Evolutionary conservation across 2,113 vertebrate species (phyloP).

Genomic region (Murina feae): DNA sequence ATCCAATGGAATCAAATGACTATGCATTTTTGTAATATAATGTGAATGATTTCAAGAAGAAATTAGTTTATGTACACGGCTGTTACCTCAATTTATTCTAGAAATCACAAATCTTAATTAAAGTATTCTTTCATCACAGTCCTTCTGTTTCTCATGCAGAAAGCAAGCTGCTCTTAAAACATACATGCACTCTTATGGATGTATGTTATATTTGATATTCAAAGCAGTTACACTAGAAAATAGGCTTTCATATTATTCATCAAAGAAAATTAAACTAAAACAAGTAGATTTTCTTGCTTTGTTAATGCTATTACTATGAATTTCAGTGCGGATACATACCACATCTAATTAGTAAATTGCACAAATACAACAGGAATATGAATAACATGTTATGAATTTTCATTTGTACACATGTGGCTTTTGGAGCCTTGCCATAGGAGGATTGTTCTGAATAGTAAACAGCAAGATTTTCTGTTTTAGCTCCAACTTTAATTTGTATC

Average conservation of each 20-base stretch:
- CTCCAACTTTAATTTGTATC: slow-evolving; percentile 44
- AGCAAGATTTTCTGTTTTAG: slow-evolving; percentile 52
- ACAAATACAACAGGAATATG: slow-evolving; percentile 60
- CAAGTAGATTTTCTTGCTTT: slow-evolving; percentile 14
- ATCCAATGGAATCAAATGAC: neutral
- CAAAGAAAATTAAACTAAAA: neutral
- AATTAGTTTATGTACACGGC: neutral
- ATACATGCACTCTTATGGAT: slow-evolving; percentile 60
- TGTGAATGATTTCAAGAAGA: slow-evolving; percentile 7
- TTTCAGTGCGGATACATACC: neutral
- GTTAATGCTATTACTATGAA: neutral
- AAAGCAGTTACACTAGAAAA: neutral
- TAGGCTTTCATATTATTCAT: slow-evolving; percentile 53
- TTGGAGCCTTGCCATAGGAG: slow-evolving; percentile 34
- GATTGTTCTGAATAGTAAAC: slow-evolving; percentile 49
- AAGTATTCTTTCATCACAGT: slow-evolving; percentile 1
- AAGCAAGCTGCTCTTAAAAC: slow-evolving; percentile 59
- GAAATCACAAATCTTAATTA: slow-evolving; percentile 30
- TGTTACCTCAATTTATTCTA: slow-evolving; percentile 20
- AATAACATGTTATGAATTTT: slow-evolving; percentile 43
- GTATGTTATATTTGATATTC: slow-evolving; percentile 69
- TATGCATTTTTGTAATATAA: neutral
- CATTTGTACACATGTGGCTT: slow-evolving; percentile 41
- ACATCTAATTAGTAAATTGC: slow-evolving; percentile 44
- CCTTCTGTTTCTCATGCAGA: slow-evolving; percentile 16